Base-by-base conservation (phyloP, 2,888 invertebrate species). In the Tubulanus polymorphus region DNA sequence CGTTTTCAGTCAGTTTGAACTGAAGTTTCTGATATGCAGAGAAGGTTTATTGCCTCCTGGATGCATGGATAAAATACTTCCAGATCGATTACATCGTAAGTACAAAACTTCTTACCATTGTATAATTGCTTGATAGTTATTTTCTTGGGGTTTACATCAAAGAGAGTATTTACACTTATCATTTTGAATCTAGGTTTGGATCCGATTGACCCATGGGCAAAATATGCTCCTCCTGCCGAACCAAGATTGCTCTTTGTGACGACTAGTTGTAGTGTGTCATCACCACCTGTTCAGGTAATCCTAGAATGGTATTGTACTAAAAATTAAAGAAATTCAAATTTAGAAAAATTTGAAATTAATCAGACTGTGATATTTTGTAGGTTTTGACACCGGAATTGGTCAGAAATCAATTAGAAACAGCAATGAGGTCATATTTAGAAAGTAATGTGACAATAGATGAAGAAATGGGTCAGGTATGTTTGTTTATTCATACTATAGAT, bases 201-300 rank as follows among this genome's bases (percentile, higher is more conserved):
- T 50, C 46, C 41, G 1, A 52, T 56, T 45, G 74, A 73, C 52
- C 70, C 71, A 3, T 73, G 73, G 72, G 49, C 35, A 35, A 55
- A 56, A 48, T 70, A 63, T 55, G 62, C 64, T 23, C 71, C 72
- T 1, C 56, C 56, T 37, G 63, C 65, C 18, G 71, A 74, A 25
- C 67, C 72, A 6, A 59, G 67, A 26, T 51, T 72, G 30, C 55
- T 70, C 46, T 74, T 73, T 64, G 64, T 69, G 12, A 55, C 69
- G 23, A 67, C 67, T 51, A 62, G 67, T 27, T 73, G 74, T 18
- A 64, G 65, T 46, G 46, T 64, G 23, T 71, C 71, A 8, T 75
- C 76, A 25, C 70, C 74, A 3, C 70, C 73, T 29, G 26, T 74
- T 30, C 70, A 71, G 69, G 74, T 74, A 53, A 29, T 25, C 54